These are phyloP conservation scores for Athalia circularis DNA, from an alignment of 2,888 invertebrate species.

Conservation along the genomic window DNA sequence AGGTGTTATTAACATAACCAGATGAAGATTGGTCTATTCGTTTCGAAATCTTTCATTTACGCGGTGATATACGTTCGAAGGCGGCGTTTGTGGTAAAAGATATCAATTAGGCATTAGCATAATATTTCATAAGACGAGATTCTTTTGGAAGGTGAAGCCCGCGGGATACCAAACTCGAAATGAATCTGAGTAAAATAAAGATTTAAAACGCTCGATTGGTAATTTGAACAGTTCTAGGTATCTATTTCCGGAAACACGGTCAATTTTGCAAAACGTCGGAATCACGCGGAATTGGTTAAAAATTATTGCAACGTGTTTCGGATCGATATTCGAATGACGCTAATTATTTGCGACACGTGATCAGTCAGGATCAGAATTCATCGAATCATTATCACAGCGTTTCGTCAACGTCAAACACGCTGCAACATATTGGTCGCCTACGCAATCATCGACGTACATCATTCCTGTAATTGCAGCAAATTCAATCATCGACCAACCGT, in stretches of 20 bases:
- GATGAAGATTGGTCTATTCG: not conserved
- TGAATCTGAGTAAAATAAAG: constrained; percentile 37
- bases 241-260: constrained; percentile 21
- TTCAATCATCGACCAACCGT: not conserved
- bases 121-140: constrained; percentile 37
- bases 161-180: constrained; percentile 14
- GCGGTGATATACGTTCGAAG: not conserved
- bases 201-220: constrained; percentile 12
- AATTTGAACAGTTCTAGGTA: constrained; percentile 1
- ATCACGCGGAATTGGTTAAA: not conserved
- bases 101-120: constrained; percentile 39
- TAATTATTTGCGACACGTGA: constrained; percentile 18
- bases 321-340: not conserved
- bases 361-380: constrained; percentile 20
- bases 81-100: not conserved
- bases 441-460: not conserved
- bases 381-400: constrained; percentile 2
- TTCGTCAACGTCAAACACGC: constrained; percentile 22
- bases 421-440: not conserved
- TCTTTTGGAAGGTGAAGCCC: constrained; percentile 16
- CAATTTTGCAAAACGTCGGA: not conserved
- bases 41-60: constrained; percentile 5
- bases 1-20: not conserved
- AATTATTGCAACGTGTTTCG: too few species aligned
- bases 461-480: constrained; percentile 4